Conservation (phyloP, 2,113 vertebrate species). For the Prinia subflava region DNA sequence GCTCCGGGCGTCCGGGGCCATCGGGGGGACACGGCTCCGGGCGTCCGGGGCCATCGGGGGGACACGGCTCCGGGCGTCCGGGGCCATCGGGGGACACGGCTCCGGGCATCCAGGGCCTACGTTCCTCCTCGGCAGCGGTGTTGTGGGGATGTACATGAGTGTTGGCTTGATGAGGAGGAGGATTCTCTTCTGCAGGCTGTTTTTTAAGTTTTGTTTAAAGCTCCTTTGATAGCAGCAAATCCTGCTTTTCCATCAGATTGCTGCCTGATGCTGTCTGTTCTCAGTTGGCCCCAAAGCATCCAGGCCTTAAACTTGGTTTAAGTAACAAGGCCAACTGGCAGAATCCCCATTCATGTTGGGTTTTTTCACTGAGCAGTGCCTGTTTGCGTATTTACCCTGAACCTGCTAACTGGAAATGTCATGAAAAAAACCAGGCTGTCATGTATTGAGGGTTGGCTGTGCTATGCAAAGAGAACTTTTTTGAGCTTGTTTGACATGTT, state of each 20-base stretch:
- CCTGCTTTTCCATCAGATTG: background rate
- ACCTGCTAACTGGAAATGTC: background rate
- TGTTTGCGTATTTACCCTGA: background rate
- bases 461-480: background rate
- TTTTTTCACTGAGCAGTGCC: background rate
- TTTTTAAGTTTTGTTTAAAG: background rate
- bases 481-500: accelerated
- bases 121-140: background rate
- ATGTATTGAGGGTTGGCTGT: accelerated
- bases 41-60: no score
- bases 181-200: background rate
- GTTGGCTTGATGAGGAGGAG: background rate
- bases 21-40: background rate
- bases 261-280: background rate
- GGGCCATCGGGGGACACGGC: no score
- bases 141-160: accelerated
- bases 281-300: background rate
- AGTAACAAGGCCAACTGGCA: background rate
- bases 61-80: no score
- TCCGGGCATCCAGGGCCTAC: no score
- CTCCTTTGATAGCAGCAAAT: accelerated
- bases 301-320: background rate
- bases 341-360: accelerated
- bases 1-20: no score
- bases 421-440: background rate